Evolutionary conservation across 2,113 vertebrate species (phyloP).

Genomic region (Nymphicus hollandicus): DNA sequence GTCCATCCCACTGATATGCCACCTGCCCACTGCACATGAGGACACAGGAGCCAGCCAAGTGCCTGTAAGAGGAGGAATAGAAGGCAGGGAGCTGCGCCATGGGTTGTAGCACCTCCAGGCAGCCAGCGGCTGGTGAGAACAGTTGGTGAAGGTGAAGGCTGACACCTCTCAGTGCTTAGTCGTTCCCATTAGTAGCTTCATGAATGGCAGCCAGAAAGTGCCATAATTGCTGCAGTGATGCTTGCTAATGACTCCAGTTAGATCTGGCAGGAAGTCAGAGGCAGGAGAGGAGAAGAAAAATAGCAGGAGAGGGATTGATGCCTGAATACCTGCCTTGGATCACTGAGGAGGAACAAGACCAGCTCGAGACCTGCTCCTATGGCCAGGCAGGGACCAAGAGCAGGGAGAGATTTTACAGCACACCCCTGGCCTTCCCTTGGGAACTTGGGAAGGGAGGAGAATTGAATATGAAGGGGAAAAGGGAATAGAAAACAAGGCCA

Average conservation of each 20-base stretch:
- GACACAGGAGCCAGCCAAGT: fast-evolving
- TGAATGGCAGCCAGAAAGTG: slow-evolving; percentile 60
- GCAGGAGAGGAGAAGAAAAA: background rate
- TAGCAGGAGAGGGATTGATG: background rate
- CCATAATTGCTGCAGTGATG: slow-evolving; percentile 49
- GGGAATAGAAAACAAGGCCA: background rate
- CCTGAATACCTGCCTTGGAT: background rate
- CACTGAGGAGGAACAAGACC: background rate
- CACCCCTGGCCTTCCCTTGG: too few relatives aligned
- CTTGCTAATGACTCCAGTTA: slow-evolving; percentile 54
- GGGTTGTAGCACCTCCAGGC: background rate
- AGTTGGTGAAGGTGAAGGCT: slow-evolving; percentile 54
- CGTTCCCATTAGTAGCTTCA: slow-evolving; percentile 38
- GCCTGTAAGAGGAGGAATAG: background rate
- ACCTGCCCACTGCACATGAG: fast-evolving
- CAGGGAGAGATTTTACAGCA: background rate
- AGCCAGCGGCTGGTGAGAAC: background rate
- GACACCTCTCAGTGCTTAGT: slow-evolving; percentile 40
- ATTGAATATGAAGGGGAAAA: background rate
- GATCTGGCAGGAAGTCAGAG: slow-evolving; percentile 37
- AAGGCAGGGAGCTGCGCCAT: background rate
- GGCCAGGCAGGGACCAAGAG: background rate
- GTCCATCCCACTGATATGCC: background rate
- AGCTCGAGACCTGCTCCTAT: background rate
- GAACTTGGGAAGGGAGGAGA: background rate